Conservation (phyloP, 2,113 vertebrate species). For the Elgaria multicarinata region DNA sequence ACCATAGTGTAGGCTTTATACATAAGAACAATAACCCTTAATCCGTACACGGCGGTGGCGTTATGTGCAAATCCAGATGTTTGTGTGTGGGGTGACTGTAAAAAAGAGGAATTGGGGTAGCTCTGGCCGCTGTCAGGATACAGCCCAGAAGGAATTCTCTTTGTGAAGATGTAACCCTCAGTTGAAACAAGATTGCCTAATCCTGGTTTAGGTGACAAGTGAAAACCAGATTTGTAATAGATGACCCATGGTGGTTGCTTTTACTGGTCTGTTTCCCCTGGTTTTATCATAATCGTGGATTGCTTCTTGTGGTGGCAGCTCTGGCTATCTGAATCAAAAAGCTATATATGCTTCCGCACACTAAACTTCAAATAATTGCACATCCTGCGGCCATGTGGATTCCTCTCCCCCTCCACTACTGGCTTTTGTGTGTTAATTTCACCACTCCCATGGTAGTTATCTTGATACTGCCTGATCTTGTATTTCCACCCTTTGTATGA, state of each 20-base stretch:
- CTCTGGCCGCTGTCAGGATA: no score
- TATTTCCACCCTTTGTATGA: slow-evolving; percentile 36
- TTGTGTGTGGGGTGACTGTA: no score
- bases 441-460: slow-evolving; percentile 39
- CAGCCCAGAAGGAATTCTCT: no score
- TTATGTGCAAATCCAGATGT: no score
- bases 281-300: neutral
- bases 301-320: neutral
- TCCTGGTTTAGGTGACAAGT: neutral
- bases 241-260: neutral
- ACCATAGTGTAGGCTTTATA: no score
- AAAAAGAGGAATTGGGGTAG: no score
- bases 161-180: no score
- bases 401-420: neutral
- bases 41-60: no score
- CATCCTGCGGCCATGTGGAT: neutral
- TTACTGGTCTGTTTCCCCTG: neutral
- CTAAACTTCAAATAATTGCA: slow-evolving; percentile 21
- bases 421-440: slow-evolving; percentile 32
- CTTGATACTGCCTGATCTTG: slow-evolving; percentile 36
- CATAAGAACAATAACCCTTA: no score
- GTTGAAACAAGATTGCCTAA: no score
- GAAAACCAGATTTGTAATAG: neutral
- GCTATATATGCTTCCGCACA: neutral
- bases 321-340: neutral